These are phyloP conservation scores for Caenorhabditis latens DNA, from an alignment of 1,140 invertebrate genomes.

Conservation along the genomic window DNA sequence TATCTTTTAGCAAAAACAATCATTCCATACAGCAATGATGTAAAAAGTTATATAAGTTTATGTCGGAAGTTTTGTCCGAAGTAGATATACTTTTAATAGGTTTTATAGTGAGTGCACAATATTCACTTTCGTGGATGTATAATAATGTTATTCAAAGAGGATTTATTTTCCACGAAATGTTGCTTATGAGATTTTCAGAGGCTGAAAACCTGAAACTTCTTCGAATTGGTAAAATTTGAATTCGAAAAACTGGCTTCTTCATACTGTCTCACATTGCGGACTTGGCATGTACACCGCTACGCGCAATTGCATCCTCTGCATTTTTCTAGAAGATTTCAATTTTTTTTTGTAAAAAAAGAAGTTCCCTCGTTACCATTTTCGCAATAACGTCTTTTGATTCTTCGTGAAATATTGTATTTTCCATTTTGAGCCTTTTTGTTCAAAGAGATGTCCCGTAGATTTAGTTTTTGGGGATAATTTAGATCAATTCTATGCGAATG, in stretches of 20 bases:
- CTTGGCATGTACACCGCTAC: not conserved
- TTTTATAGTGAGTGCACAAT: too few species aligned
- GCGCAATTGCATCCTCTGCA: conserved; percentile 25
- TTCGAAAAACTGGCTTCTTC: not conserved
- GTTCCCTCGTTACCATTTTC: not conserved
- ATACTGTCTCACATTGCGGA: not conserved
- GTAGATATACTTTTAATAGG: too few species aligned
- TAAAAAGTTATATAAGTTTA: too few species aligned
- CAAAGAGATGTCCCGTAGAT: too few species aligned
- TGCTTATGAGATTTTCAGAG: too few species aligned
- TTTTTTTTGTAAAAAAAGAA: not conserved
- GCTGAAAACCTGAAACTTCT: too few species aligned
- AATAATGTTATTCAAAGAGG: too few species aligned
- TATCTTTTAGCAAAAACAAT: too few species aligned
- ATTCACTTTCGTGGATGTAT: too few species aligned
- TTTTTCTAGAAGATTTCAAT: conserved; percentile 42
- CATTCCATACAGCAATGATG: too few species aligned
- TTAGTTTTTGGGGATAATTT: not conserved
- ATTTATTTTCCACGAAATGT: too few species aligned
- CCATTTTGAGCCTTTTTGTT: too few species aligned
- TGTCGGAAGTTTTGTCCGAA: not conserved
- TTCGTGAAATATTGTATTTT: not conserved
- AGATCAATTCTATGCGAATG: not conserved
- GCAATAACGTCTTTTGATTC: not conserved
- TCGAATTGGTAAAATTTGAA: not conserved